These are phyloP conservation scores for Calliopsis andreniformis DNA, from an alignment of 1,140 invertebrate genomes.

Conservation along the genomic window DNA sequence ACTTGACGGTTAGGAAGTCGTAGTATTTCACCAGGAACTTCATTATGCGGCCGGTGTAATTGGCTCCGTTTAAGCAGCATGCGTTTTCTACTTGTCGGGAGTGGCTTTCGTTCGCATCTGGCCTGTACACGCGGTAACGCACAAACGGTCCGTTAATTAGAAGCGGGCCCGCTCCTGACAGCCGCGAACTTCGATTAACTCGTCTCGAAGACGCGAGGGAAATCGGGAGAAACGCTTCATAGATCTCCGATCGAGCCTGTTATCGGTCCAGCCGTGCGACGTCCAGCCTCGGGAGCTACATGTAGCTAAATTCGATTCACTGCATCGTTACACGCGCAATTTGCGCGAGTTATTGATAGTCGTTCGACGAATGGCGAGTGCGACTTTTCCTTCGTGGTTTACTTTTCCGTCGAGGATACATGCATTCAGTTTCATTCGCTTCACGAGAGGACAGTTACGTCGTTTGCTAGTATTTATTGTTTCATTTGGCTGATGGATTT, in stretches of 20 bases:
- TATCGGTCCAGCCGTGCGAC: too few relatives aligned
- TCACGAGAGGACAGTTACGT: too few relatives aligned
- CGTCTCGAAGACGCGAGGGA: background rate
- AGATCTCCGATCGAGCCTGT: background rate
- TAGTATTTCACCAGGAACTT: conserved; percentile 78
- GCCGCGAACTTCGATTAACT: background rate
- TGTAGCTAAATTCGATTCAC: background rate
- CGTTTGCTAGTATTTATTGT: too few relatives aligned
- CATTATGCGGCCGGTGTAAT: conserved; percentile 64
- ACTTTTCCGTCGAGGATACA: too few relatives aligned
- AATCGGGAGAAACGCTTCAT: background rate
- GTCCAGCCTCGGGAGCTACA: background rate
- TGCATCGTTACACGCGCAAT: background rate
- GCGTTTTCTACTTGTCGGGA: conserved; percentile 32
- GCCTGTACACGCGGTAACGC: too few relatives aligned
- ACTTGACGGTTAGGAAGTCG: conserved; percentile 76
- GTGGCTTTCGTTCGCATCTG: conserved; percentile 16
- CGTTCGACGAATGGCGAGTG: conserved; percentile 11
- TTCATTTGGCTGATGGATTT: too few relatives aligned
- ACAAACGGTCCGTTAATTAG: background rate
- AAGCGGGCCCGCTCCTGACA: background rate
- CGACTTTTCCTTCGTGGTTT: too few relatives aligned
- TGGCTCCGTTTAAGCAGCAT: conserved; percentile 33
- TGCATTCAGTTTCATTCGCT: too few relatives aligned
- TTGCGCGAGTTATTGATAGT: conserved; percentile 5